Base-by-base conservation (phyloP, 2,888 invertebrate genomes). In the Amiota minor region DNA sequence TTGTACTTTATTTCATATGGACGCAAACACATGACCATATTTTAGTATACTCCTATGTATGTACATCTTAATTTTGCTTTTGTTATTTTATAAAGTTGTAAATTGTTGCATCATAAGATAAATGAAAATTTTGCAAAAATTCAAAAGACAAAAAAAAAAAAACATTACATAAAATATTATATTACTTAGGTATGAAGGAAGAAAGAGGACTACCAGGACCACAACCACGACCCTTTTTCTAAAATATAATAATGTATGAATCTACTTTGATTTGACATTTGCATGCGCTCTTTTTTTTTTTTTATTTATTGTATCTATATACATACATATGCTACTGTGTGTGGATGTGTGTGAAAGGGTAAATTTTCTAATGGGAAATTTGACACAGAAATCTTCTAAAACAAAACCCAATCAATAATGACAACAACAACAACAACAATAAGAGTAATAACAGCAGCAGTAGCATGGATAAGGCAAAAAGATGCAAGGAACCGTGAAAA, bases 341-440 rank as follows among this genome's bases (percentile, higher is more conserved):
- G 61, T 56, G 55, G 45, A n/a, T 35, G 46, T 56, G 50, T 75
- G 78, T 75, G 75, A 80, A 81, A 80, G 82, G 81, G 62, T 62
- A 23, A 11, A 18, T 18, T 23, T 20, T 16, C 78, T 86, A 85
- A 88, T 88, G 87, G 88, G 86, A 86, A 87, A 87, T 86, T 86
- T 83, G 87, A 83, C 83, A 84, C 84, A 86, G 81, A 86, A 84
- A 84, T 83, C 80, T 80, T 80, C 79, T 83, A 79, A 80, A 81
- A 80, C 78, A 83, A 84, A 85, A 81, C 77, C 81, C 73, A 67
- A 74, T 71, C 53, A 62, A 72, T 72, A 72, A 75, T 46, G 62
- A 64, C 53, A 62, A 73, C 70, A 72, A 73, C 78, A 73, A 75
- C 72, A 74, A 14, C 20, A 50, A 14, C 4, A n/a, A n/a, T 6